Evolutionary conservation across 2,113 vertebrate species (phyloP).

Genomic region (Cephalopholis sonnerati): DNA sequence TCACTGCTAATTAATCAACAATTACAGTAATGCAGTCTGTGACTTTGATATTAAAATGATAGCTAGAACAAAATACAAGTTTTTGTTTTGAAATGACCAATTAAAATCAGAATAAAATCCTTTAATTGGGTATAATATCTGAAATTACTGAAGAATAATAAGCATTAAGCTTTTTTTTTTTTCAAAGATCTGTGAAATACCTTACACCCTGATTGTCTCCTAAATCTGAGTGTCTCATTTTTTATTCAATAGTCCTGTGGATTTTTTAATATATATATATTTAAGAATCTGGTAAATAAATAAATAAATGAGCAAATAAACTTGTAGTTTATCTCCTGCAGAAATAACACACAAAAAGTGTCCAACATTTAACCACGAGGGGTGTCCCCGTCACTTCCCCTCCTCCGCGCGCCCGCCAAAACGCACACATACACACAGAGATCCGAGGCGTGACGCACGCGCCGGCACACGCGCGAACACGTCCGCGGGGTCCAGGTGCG

Average conservation of each 20-base stretch:
- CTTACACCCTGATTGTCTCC: not conserved
- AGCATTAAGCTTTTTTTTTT: conserved; percentile 2
- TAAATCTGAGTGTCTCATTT: not conserved
- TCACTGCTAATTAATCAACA: conserved; percentile 24
- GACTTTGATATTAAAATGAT: conserved; percentile 8
- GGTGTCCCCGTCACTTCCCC: conserved; percentile 68
- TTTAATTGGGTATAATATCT: conserved; percentile 9
- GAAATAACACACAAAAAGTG: conserved; percentile 20
- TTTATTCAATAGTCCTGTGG: not conserved
- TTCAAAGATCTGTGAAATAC: conserved; percentile 12
- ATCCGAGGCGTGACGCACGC: conserved; percentile 38
- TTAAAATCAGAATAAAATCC: not conserved
- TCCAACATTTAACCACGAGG: conserved; percentile 38
- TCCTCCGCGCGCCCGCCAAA: conserved; percentile 30
- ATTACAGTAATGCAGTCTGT: not conserved
- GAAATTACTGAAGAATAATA: not conserved
- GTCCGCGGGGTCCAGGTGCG: conserved; percentile 81
- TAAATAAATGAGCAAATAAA: not conserved
- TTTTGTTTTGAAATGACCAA: conserved; percentile 4
- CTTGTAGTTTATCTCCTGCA: not conserved
- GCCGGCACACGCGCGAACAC: conserved; percentile 54
- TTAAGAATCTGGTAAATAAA: not conserved
- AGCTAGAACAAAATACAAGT: not conserved
- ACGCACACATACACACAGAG: conserved; percentile 13
- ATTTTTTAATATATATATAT: not conserved